These are phyloP conservation scores for Hypomecis atomaria DNA, from an alignment of 2,888 invertebrate species.

Conservation along the genomic window DNA sequence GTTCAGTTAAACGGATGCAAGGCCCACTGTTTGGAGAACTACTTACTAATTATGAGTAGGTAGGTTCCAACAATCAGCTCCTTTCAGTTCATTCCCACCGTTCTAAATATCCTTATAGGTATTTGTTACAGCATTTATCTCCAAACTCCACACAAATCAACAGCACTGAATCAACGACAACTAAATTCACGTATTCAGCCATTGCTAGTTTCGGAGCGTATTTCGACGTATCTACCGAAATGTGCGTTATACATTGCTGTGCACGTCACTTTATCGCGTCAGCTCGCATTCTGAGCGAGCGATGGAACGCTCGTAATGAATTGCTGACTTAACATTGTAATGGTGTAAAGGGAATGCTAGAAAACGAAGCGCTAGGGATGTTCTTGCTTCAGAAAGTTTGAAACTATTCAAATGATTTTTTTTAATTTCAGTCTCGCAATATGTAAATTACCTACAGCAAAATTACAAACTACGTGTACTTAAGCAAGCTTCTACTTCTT, in stretches of 20 bases:
- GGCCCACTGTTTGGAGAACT: no score
- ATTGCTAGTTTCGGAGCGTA: conserved; percentile 15
- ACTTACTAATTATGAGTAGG: no score
- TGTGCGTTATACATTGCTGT: conserved; percentile 34
- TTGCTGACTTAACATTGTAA: conserved; percentile 24
- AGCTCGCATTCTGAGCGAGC: conserved; percentile 29
- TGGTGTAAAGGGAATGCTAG: conserved; percentile 26
- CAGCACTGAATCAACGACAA: conserved; percentile 15
- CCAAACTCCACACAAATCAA: conserved; percentile 39
- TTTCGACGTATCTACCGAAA: conserved; percentile 24
- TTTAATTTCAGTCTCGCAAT: background rate
- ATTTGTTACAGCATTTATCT: conserved; percentile 39
- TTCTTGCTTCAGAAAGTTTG: background rate
- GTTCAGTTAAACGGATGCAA: no score
- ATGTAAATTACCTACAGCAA: no score
- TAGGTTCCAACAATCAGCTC: no score
- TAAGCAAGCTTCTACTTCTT: no score
- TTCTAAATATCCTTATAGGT: no score
- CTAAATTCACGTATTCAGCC: conserved; percentile 11
- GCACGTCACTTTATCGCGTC: conserved; percentile 30
- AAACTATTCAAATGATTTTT: background rate
- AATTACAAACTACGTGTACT: no score
- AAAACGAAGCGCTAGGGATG: conserved; percentile 11
- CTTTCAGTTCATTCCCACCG: no score
- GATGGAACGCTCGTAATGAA: conserved; percentile 28